Percentiles rank a stretch among this genome's conserved stretches.
These are phyloP conservation scores for Caenorhabditis latens DNA, from an alignment of 1,140 invertebrate genomes.

Conservation along the genomic window DNA sequence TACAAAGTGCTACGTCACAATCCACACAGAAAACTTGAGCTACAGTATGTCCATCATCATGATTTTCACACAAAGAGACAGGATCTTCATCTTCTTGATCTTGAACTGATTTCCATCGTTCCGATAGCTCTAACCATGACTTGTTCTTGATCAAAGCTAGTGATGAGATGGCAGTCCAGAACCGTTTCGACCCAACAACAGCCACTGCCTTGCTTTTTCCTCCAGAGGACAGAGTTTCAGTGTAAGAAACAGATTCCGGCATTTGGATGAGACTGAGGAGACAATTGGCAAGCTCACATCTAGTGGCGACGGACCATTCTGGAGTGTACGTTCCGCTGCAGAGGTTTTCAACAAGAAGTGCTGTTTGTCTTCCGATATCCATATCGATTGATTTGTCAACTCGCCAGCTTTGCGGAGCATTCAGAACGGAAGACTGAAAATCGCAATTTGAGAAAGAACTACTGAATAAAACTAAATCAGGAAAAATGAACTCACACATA, in stretches of 20 bases:
- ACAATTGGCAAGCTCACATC: conserved; percentile 87
- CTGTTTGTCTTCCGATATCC: conserved; percentile 70
- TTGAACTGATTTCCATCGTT: conserved; percentile 83
- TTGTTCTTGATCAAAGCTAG: conserved; percentile 83
- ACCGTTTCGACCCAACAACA: conserved; percentile 86
- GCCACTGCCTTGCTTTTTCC: conserved; percentile 80
- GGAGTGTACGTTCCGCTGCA: conserved; percentile 61
- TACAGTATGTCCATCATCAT: conserved; percentile 93
- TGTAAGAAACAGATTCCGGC: conserved; percentile 36
- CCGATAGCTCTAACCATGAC: conserved; percentile 81
- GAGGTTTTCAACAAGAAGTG: conserved; percentile 61
- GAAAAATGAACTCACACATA: conserved; percentile 79
- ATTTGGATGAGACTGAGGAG: conserved; percentile 57
- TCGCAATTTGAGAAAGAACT: too few relatives aligned
- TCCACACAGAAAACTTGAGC: conserved; percentile 91
- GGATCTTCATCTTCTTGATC: conserved; percentile 65
- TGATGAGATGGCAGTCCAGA: conserved; percentile 91
- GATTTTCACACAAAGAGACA: conserved; percentile 88
- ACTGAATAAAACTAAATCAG: neutral
- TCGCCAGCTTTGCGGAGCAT: conserved; percentile 80
- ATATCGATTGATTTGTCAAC: conserved; percentile 69
- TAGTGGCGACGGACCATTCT: conserved; percentile 87
- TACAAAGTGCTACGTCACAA: conserved; percentile 87
- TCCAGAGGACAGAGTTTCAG: conserved; percentile 39
- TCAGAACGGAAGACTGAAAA: conserved; percentile 27